Evolutionary conservation across 2,113 vertebrate species (phyloP).

Genomic region (Irena cyanogastra): DNA sequence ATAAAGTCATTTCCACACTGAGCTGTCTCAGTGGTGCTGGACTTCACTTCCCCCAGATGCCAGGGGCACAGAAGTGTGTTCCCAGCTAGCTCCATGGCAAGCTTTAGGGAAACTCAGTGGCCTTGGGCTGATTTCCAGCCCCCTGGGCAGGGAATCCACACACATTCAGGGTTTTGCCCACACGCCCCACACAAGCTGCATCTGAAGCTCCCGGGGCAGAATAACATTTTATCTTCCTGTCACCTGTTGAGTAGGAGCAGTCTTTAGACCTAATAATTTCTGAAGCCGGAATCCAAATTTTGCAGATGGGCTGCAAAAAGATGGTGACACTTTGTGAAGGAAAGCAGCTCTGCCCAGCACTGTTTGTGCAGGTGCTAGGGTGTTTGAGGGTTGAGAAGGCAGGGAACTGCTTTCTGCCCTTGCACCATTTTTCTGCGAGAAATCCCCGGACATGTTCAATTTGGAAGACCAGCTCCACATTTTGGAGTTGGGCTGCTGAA

Average conservation of each 20-base stretch:
- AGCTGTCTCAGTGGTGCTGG: too few relatives aligned
- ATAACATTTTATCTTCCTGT: background rate
- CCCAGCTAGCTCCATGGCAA: background rate
- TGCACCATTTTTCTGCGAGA: background rate
- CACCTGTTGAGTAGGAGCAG: background rate
- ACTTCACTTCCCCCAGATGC: background rate
- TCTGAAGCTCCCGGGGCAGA: background rate
- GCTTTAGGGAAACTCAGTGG: rapidly evolving
- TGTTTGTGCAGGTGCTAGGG: background rate
- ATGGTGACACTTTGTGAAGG: background rate
- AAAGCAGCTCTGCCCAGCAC: background rate
- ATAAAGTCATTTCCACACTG: background rate
- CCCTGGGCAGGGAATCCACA: background rate
- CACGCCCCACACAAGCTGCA: background rate
- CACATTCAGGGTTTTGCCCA: background rate
- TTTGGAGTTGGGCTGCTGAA: background rate
- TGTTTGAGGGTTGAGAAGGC: background rate
- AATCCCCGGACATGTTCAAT: rapidly evolving
- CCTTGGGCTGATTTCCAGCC: background rate
- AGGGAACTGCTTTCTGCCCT: background rate
- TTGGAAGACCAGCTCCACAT: background rate
- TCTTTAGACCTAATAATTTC: background rate
- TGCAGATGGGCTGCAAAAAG: background rate
- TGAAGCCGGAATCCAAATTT: background rate
- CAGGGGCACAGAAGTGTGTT: rapidly evolving